phyloP scores from a whole-genome alignment of 2,888 invertebrate genomes.

The Oxyteleia sp. region DNA sequence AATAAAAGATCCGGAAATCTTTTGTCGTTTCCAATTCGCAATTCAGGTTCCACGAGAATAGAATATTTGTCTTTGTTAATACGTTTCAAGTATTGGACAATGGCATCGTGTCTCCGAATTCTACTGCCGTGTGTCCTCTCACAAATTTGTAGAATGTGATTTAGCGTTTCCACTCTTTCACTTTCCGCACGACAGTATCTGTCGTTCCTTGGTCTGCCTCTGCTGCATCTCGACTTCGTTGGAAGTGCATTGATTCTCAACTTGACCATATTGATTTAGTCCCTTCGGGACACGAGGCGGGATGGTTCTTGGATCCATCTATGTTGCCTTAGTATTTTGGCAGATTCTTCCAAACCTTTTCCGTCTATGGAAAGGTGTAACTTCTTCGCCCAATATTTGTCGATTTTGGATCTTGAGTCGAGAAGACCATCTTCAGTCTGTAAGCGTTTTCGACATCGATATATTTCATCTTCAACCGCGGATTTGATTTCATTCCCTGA shows the following conservation, averaged over 20 bases:
- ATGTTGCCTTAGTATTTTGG: constrained; percentile 29
- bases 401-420: neutral
- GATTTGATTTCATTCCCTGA: neutral
- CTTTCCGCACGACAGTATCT: constrained; percentile 82
- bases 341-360: constrained; percentile 2
- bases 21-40: constrained; percentile 66
- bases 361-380: constrained; percentile 39
- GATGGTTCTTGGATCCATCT: constrained; percentile 74
- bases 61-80: neutral
- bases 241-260: constrained; percentile 82
- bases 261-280: constrained; percentile 81
- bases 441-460: neutral
- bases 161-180: constrained; percentile 78
- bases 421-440: neutral
- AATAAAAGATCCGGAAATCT: constrained; percentile 62
- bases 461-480: neutral
- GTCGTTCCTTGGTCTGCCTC: constrained; percentile 72
- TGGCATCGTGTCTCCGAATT: constrained; percentile 80
- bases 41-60: constrained; percentile 75
- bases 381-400: constrained; percentile 10
- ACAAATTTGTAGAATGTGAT: constrained; percentile 82
- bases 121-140: constrained; percentile 82
- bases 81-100: constrained; percentile 54
- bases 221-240: constrained; percentile 76
- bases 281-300: constrained; percentile 78